phyloP scores from a whole-genome alignment of 1,140 invertebrate genomes.

The Bathynomus jamesi region DNA sequence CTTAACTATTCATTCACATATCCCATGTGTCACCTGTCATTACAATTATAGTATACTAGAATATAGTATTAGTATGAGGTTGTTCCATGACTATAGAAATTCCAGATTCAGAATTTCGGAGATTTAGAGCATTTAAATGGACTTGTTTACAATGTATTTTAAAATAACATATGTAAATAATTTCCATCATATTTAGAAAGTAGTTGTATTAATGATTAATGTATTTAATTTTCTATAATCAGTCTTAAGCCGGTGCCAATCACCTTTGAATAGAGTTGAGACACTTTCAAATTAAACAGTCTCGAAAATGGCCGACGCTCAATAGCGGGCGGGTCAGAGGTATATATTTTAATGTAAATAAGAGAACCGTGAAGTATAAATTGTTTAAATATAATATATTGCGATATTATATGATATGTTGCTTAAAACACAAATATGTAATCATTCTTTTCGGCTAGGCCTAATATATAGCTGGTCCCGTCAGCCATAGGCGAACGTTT shows the following conservation, averaged over 20 bases:
- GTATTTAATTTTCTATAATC: neutral
- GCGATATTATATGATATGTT: no score
- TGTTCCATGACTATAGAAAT: neutral
- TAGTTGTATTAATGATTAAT: neutral
- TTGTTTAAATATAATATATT: neutral
- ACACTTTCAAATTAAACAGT: neutral
- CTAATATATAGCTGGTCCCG: no score
- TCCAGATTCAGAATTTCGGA: no score
- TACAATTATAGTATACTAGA: neutral
- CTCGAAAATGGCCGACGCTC: neutral
- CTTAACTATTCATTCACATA: neutral
- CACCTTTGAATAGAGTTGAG: neutral
- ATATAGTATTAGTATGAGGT: neutral
- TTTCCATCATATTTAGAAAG: neutral
- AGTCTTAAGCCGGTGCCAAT: neutral
- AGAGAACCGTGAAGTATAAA: neutral
- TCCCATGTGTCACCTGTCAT: neutral
- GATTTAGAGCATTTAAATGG: neutral
- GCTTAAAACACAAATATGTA: neutral
- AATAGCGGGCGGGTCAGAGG: neutral
- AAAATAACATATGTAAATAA: neutral
- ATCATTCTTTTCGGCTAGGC: no score
- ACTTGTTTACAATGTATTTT: neutral
- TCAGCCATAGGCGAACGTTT: no score
- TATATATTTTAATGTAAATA: constrained; percentile 1